phyloP scores from a whole-genome alignment of 2,888 invertebrate genomes.

The Hydrotaea cyrtoneurina region DNA sequence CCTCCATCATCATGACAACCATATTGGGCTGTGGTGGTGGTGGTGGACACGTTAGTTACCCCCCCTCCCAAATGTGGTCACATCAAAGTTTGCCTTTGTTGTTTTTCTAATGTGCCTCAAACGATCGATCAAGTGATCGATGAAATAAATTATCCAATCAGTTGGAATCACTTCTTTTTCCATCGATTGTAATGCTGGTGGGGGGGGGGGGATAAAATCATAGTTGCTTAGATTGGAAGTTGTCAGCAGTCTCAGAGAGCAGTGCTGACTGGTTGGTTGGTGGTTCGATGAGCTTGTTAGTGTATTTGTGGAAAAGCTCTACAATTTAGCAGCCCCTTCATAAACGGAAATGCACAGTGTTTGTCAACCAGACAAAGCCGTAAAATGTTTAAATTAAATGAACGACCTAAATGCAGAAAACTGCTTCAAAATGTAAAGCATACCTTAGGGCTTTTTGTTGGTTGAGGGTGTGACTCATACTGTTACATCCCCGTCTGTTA shows the following conservation, averaged over 20 bases:
- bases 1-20: not conserved
- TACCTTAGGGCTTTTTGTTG: no score
- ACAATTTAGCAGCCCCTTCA: no score
- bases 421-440: no score
- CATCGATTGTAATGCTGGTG: not conserved
- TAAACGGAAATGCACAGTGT: no score
- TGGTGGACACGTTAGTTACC: not conserved
- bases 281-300: not conserved
- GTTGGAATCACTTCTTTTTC: not conserved
- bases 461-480: no score
- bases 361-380: no score
- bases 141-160: constrained; percentile 60
- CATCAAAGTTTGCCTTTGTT: not conserved
- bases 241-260: not conserved
- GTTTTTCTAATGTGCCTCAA: constrained; percentile 28
- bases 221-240: not conserved
- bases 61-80: constrained; percentile 5
- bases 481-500: no score
- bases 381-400: no score
- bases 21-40: not conserved
- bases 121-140: constrained; percentile 53
- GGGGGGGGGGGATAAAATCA: not conserved
- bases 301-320: not conserved
- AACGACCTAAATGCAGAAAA: no score
- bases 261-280: constrained; percentile 5